phyloP scores from a whole-genome alignment of 2,888 invertebrate species.

The Pecten maximus region DNA sequence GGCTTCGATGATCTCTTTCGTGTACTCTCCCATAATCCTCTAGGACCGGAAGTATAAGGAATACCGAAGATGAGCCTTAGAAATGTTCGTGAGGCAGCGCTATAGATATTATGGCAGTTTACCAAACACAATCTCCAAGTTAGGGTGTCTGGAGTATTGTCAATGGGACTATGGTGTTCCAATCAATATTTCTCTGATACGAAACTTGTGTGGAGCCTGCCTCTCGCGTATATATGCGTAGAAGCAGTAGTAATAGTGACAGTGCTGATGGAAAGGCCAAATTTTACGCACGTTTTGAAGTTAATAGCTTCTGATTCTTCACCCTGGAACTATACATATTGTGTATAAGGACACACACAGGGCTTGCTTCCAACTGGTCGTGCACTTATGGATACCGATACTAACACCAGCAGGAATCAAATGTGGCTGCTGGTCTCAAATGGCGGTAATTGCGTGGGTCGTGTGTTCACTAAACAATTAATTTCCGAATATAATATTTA shows the following conservation, averaged over 20 bases:
- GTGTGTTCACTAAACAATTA: background rate
- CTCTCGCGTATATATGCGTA: background rate
- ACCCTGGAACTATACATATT: background rate
- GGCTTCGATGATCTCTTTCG: background rate
- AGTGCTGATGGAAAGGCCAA: background rate
- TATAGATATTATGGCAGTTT: slow-evolving; percentile 28
- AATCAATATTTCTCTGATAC: background rate
- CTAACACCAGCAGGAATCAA: background rate
- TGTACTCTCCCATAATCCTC: background rate
- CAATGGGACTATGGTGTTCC: background rate
- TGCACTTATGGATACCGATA: background rate
- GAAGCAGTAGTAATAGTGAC: background rate
- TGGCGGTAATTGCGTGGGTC: background rate
- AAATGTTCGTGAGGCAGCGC: background rate
- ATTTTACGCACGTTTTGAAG: slow-evolving; percentile 29
- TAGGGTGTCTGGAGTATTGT: slow-evolving; percentile 33
- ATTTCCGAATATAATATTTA: background rate
- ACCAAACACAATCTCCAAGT: slow-evolving; percentile 18
- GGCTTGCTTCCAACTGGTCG: background rate
- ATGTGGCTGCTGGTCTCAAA: background rate
- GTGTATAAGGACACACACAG: background rate
- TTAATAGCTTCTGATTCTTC: background rate
- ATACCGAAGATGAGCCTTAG: background rate
- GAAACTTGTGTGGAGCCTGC: background rate
- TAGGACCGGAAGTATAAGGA: background rate